Base-by-base conservation (phyloP, 2,113 vertebrate species). In the Perca fluviatilis region DNA sequence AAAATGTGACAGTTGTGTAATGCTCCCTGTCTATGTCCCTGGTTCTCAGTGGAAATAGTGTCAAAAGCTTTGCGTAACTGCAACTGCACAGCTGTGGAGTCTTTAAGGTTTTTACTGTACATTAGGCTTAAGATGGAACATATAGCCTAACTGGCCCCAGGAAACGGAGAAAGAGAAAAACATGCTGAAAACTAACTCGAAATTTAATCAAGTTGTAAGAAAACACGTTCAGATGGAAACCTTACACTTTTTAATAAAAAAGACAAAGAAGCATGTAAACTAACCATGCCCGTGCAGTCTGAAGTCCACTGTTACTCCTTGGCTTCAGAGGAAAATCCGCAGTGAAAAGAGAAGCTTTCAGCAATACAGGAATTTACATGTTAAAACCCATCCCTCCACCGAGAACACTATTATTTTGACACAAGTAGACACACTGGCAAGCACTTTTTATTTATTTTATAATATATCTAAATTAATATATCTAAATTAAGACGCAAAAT, bases 311-410 rank as follows among this genome's bases (percentile, higher is more conserved):
- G 61, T 23, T 23, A 21, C 80, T 60, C 15, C 23, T 8, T 12
- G 40, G 61, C 23, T 30, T 73, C 67, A 57, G 21, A 40, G 46
- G 46, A 64, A 82, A 67, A 46, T 6, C 51, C 5, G 46, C 69
- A 74, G 58, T 65, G 72, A n/a, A 80, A 58, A 85, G 36, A 74
- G 30, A 47, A 36, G 40, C 57, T 60, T 63, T 56, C 36, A 68
- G 54, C 27, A 21, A 19, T n/a, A 49, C 30, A 23, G 2, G 33
- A n/a, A 73, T 67, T 56, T 49, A 12, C 72, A 77, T 66, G 21
- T 58, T 23, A 46, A 61, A 68, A 43, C 14, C 30, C 19, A n/a
- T 16, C n/a, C 64, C 46, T 64, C 3, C 16, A 9, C 27, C 15
- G 47, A 23, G 2, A 47, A 23, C 33, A 33, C 3, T 23, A 3